Base-by-base conservation (phyloP, 2,113 vertebrate species). In the Empidonax alnorum region DNA sequence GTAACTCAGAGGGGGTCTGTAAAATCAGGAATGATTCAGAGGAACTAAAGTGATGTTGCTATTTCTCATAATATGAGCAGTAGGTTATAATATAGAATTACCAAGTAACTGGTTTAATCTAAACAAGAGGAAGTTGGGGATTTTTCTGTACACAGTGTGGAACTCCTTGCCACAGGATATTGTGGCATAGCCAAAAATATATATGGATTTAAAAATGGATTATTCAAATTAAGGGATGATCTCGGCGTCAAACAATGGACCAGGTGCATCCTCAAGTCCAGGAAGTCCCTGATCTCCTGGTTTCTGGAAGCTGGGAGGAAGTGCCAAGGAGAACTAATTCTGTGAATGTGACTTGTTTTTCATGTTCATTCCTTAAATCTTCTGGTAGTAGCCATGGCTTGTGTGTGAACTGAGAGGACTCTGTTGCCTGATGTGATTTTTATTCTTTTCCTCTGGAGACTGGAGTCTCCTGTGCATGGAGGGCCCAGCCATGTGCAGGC, bases 211-310 rank as follows among this genome's bases (percentile, higher is more conserved):
- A 93, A 62, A 72, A 87, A 73, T 56, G 30, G 30, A 52, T 93
- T 69, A 39, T 41, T 85, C 31, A 76, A 90, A 76, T 79, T 12
- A 37, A 73, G 75, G 37, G n/a, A 35, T 77, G 66, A 21, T 76
- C 37, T 61, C 82, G 41, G 35, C 85, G 31, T n/a, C 67, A 65
- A 69, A 73, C 82, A 97, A 42, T 88, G 75, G 63, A 37, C 87
- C 82, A 92, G 67, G n/a, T 96, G 90, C 59, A 80, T 95, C 90
- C 90, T 95, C 18, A 55, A 13, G 25, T 58, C 68, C 37, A 31
- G 95, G 79, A 96, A 95, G n/a, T 88, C 82, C 58, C 50, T 33
- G 11, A 12, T 19, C 27, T 95, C 65, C 9, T 55, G 8, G 18
- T 92, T 94, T 78, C 90, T 94, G 94, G 74, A 91, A 95, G 44